Base-by-base conservation (phyloP, 2,888 invertebrate genomes). In the Allophyes oxyacanthae region DNA sequence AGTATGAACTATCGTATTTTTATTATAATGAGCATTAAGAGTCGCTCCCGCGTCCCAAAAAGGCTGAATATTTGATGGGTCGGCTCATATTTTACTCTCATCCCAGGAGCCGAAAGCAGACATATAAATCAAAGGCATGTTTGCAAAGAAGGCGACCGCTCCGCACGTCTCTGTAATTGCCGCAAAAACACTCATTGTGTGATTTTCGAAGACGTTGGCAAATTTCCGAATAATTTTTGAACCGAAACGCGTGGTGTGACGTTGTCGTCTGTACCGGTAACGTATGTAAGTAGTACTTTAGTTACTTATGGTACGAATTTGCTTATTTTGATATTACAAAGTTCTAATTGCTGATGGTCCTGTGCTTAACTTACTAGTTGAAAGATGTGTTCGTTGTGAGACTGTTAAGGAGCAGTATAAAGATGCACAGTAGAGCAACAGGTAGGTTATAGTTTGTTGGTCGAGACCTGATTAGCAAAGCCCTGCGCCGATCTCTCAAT, bases 121-220 rank as follows among this genome's bases (percentile, higher is more conserved):
- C 89, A 79, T 83, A 94, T 94, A 93, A 94, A 93, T 94, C 93
- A 93, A 92, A 90, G 87, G 82, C 84, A 89, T 90, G 86, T 85
- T 89, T 84, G 84, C 83, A 81, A 84, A 84, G 84, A 82, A 84
- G 88, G 87, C 90, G 85, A 83, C 85, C 86, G 88, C 87, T 88
- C 88, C 74, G 88, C 90, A 89, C 88, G 91, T 89, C 86, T 78
- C 78, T 75, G 87, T 93, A 92, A 93, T 93, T 93, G 93, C 89
- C 75, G 87, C 90, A 93, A 93, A 92, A 93, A 93, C 92, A 86
- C 84, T 79, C 77, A 82, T 85, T 87, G 89, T 88, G 90, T 85
- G 86, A 91, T 88, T 90, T 91, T 89, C 84, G 88, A 87, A 85
- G 86, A 87, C 86, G 82, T 86, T 92, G 92, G 91, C 92, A 93